Conservation (phyloP, 2,888 invertebrate genomes). For the Morpho helenor region DNA sequence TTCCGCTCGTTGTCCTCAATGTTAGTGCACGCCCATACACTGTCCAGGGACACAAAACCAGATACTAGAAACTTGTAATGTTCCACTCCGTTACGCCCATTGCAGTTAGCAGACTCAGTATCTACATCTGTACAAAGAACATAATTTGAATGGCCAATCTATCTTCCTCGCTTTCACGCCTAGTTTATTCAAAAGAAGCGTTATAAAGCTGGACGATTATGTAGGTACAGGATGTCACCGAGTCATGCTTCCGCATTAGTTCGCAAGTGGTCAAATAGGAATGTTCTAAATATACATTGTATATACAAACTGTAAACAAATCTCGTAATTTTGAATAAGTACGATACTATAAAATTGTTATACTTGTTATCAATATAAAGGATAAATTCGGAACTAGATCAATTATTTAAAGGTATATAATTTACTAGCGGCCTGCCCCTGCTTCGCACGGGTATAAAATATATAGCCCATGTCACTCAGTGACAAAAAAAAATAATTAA, state of each 20-base stretch:
- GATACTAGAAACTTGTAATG: constrained; percentile 41
- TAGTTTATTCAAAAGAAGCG: constrained; percentile 16
- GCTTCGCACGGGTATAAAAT: no score
- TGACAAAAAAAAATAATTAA: no score
- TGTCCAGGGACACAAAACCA: constrained; percentile 34
- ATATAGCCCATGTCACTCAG: no score
- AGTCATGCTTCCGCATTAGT: constrained; percentile 21
- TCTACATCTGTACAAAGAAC: constrained; percentile 30
- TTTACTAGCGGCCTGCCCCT: no score
- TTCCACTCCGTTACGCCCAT: constrained; percentile 57
- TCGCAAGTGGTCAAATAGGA: constrained; percentile 17
- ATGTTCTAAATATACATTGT: constrained; percentile 1
- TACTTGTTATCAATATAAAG: no score
- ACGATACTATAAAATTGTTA: neutral
- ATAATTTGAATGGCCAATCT: constrained; percentile 26
- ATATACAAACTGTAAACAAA: constrained; percentile 4
- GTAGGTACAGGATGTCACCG: constrained; percentile 21
- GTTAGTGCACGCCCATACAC: constrained; percentile 48
- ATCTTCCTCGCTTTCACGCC: constrained; percentile 20
- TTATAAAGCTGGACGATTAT: constrained; percentile 18
- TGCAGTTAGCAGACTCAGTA: constrained; percentile 50
- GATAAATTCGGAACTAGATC: no score
- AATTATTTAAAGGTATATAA: no score
- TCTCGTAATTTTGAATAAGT: neutral
- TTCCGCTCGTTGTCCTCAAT: constrained; percentile 64